Evolutionary conservation across 2,797 vertebrate genomes (phyloP), one percentile per base, ranked within the genome.

Genomic region (Craterocephalus amniculus): DNA sequence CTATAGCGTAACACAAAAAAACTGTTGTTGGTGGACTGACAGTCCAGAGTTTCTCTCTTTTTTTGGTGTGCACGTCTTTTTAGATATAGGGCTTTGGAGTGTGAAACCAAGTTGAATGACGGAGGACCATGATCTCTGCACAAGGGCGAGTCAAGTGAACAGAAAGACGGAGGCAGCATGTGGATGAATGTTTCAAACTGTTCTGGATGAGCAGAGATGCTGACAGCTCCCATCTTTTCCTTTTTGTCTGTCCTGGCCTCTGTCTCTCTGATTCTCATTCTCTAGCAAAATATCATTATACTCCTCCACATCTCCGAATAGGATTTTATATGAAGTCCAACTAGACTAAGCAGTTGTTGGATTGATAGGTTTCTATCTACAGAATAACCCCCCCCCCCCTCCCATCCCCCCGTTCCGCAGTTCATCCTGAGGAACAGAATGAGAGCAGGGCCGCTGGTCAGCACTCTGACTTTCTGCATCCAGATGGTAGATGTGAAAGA

Each of bases 401-500:
- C n/a, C n/a, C 64, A 60, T 2, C 29, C 32, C 4, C 32, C 32
- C 5, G 61, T 81, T 66, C 82, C 63, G 62, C 32, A 6, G 74
- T 65, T 81, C 66, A 29, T 85, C 74, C 83, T 22, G 79, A 88
- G 74, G 63, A 88, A 68, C 87, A 88, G 88, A 89, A 85, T 86
- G 83, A 83, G 89, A 89, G 83, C 87, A 73, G 84, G 81, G 77
- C 83, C 51, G 84, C 78, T 87, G 92, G 91, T 92, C 92, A 93
- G 93, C 91, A 92, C 80, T 91, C 91, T 90, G 91, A 63, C 80
- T 85, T 75, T 85, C 81, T 70, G 75, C 59, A 71, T 92, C 92
- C 93, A 93, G 93, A 94, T 93, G 93, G 92, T 90, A 80, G 83
- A 92, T 89, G 88, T 90, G 87, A 89, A 80, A 80, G 86, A 88